Evolutionary conservation across 2,888 invertebrate species (phyloP), one percentile per base, ranked within the genome.

Genomic region (Metallyticus violacea): DNA sequence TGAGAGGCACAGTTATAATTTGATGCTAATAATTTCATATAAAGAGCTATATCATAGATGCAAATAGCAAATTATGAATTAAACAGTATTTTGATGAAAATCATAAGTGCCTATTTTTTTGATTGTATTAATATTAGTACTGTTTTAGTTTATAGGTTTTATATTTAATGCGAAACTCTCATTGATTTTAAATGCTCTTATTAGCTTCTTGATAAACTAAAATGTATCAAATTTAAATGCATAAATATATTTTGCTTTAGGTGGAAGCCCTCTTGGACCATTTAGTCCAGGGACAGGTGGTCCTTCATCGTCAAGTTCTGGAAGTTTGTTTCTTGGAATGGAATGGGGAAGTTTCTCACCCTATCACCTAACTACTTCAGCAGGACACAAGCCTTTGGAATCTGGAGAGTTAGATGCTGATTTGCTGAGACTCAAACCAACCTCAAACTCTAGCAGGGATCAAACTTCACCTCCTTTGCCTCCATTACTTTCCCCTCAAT

Each of bases 321-420:
- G 89, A 7, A 89, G 89, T 9, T 87, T 90, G 79, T 90, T 90
- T 88, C 89, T 90, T 7, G 90, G 90, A 2, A 90, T 89, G 89
- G 89, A 89, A 28, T 89, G 89, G 89, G 89, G 89, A n/a, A 88
- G 89, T n/a, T 89, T 89, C 85, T 88, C 89, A 22, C 87, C 89
- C 3, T 89, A 88, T 85, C 88, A 88, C 87, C 28, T 88, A 76
- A 85, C 88, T 79, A 77, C 81, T 29, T 26, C 82, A 77, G 26
- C 77, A 26, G 81, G 82, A 29, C 86, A 85, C 76, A 87, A 87
- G n/a, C 85, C 86, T 77, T 62, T 85, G 6, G 87, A 87, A 22
- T 81, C 85, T 28, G 82, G 79, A 26, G 88, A 88, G 30, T 76
- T 87, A n/a, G 88, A 88, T 81, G 9, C 87, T 6, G 87, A 88